Evolutionary conservation across 2,797 vertebrate species (phyloP), one percentile per base, ranked within the genome.

Genomic region (Scleropages formosus): DNA sequence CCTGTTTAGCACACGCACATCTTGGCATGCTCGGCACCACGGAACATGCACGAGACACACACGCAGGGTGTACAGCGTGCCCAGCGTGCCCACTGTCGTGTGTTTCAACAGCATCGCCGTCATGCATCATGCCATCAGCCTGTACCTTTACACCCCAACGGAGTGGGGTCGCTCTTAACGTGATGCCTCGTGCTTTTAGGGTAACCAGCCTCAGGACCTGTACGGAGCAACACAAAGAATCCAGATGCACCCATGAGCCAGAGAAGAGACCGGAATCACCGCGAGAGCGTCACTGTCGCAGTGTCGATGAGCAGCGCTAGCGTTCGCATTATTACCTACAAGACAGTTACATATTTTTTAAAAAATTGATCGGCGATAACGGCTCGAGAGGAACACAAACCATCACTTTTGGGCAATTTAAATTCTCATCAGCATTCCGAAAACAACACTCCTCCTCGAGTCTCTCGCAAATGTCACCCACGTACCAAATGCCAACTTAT

Each of bases 131-230:
- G 20, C 51, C 49, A 68, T 58, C 62, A 18, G n/a, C 15, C 80
- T 81, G 77, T 96, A 97, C 95, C 96, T 96, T 95, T 95, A 85
- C 94, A 95, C 88, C 95, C 95, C 78, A 96, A 88, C 0, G 94
- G 95, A 73, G 95, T 96, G 80, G 95, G 95, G 78, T 97, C 95
- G 81, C 95, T 96, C 90, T 95, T 96, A 86, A 97, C 96, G 87
- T 96, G 93, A 74, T 96, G 94, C 84, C 95, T 93, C 91, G 96
- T 97, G 92, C 90, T 93, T 90, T 94, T 95, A 89, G 94, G 89
- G 84, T 89, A 93, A 87, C 92, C 88, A 85, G 93, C 90, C 82
- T 94, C 91, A 73, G 94, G 89, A 94, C 94, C 95, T 96, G 91
- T 86, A 80, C 83, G 73, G 24, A 75, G 64, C 31, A 70, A 47